Evolutionary conservation across 2,888 invertebrate species (phyloP).

Genomic region (Sinopyrophorus schimmeli): DNA sequence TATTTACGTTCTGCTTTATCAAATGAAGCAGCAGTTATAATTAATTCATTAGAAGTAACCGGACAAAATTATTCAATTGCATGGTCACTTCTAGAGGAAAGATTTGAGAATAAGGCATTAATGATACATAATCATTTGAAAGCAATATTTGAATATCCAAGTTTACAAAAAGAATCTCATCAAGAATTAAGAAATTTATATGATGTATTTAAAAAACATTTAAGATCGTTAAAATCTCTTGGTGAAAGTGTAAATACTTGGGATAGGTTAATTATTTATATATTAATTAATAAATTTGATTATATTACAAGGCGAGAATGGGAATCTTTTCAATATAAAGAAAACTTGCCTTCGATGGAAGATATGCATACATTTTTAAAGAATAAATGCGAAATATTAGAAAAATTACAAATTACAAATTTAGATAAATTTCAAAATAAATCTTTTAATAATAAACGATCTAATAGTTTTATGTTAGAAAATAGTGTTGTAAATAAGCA

Average conservation of each 20-base stretch:
- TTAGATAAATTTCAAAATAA: constrained; percentile 1
- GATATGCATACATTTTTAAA: constrained; percentile 12
- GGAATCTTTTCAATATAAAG: not conserved
- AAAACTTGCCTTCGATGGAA: not conserved
- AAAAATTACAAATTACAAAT: constrained; percentile 3
- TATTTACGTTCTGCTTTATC: constrained; percentile 23
- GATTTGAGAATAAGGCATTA: constrained; percentile 33
- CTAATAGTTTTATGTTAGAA: not conserved
- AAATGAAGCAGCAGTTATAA: constrained; percentile 26
- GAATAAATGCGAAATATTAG: constrained; percentile 4
- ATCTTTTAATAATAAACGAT: not conserved
- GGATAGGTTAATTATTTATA: constrained; percentile 8
- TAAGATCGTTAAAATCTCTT: not conserved
- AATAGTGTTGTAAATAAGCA: not conserved
- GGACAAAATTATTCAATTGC: constrained; percentile 31
- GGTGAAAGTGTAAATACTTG: not conserved
- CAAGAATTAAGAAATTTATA: not conserved
- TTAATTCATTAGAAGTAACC: constrained; percentile 29
- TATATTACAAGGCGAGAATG: not conserved
- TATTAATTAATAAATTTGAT: constrained; percentile 8
- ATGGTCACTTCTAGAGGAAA: constrained; percentile 31
- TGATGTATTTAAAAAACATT: constrained; percentile 3
- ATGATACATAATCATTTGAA: constrained; percentile 35
- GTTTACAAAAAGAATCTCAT: not conserved
- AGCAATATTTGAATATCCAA: constrained; percentile 30